A percentile compares a stretch with the other conserved stretches of the same genome.
Evolutionary conservation across 2,888 invertebrate genomes (phyloP).

Genomic region (Oeneis ivallda): DNA sequence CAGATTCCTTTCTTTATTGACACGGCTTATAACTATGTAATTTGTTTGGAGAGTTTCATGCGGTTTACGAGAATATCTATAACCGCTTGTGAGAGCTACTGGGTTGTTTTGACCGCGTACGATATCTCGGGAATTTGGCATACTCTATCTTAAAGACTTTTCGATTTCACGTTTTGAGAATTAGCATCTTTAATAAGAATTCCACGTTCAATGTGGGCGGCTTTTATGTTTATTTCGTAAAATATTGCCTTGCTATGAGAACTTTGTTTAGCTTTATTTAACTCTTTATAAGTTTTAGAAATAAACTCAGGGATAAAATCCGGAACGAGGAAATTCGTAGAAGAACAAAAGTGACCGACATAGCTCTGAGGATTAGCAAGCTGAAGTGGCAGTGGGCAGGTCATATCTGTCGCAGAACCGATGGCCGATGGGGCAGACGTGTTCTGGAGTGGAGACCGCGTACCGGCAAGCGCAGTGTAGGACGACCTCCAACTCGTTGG

Average conservation of each 20-base stretch:
- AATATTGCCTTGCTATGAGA: background rate
- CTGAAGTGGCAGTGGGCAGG: too few relatives aligned
- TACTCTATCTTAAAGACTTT: background rate
- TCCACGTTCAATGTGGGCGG: background rate
- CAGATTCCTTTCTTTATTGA: too few relatives aligned
- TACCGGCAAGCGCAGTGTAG: too few relatives aligned
- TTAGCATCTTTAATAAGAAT: background rate
- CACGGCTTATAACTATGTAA: conserved; percentile 41
- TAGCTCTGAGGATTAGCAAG: too few relatives aligned
- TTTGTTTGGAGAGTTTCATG: conserved; percentile 37
- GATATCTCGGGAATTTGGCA: conserved; percentile 6
- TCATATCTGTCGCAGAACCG: too few relatives aligned
- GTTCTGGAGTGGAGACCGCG: too few relatives aligned
- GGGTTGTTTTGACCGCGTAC: conserved; percentile 1
- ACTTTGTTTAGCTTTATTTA: background rate
- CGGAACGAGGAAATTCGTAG: too few relatives aligned
- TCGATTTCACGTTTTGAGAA: background rate
- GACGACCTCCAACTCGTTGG: too few relatives aligned
- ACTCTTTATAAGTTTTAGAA: background rate
- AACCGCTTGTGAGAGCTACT: conserved; percentile 11
- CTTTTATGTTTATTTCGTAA: background rate
- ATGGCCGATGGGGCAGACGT: too few relatives aligned
- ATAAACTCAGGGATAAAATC: too few relatives aligned
- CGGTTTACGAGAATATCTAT: conserved; percentile 19
- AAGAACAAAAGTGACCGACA: too few relatives aligned